phyloP scores from a whole-genome alignment of 2,113 vertebrate species.

The Paracanthobrama guichenoti region DNA sequence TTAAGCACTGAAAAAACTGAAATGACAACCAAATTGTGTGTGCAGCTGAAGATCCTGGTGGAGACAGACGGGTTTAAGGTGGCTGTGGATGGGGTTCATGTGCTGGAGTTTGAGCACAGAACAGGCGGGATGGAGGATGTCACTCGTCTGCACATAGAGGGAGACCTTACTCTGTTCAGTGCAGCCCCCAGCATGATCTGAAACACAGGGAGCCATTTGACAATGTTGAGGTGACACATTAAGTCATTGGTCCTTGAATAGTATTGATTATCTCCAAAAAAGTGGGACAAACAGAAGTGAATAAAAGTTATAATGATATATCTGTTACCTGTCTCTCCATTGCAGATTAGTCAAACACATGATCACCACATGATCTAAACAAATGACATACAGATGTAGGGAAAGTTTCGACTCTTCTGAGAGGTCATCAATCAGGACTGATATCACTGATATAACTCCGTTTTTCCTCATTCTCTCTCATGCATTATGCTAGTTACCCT shows the following conservation, averaged over 20 bases:
- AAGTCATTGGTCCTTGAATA: not conserved
- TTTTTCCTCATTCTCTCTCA: not conserved
- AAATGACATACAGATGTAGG: not conserved
- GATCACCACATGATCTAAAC: not conserved
- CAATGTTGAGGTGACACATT: not conserved
- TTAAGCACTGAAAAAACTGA: no score
- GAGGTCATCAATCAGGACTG: not conserved
- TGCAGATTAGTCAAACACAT: constrained; percentile 1
- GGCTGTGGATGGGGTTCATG: constrained; percentile 75
- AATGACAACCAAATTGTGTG: not conserved
- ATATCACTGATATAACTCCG: not conserved
- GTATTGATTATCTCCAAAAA: not conserved
- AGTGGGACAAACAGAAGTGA: not conserved
- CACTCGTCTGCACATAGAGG: constrained; percentile 69
- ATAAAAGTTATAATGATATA: not conserved
- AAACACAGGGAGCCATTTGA: constrained; percentile 9
- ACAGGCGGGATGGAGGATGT: constrained; percentile 74
- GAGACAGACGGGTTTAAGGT: constrained; percentile 77
- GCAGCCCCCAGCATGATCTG: constrained; percentile 76
- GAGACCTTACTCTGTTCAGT: constrained; percentile 73
- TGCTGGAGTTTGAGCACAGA: constrained; percentile 79
- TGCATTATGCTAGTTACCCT: not conserved
- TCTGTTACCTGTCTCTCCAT: not conserved
- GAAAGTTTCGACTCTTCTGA: not conserved
- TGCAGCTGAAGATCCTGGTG: constrained; percentile 79